Base-by-base conservation (phyloP, 2,113 vertebrate genomes). In the Sporophila hypoxantha region DNA sequence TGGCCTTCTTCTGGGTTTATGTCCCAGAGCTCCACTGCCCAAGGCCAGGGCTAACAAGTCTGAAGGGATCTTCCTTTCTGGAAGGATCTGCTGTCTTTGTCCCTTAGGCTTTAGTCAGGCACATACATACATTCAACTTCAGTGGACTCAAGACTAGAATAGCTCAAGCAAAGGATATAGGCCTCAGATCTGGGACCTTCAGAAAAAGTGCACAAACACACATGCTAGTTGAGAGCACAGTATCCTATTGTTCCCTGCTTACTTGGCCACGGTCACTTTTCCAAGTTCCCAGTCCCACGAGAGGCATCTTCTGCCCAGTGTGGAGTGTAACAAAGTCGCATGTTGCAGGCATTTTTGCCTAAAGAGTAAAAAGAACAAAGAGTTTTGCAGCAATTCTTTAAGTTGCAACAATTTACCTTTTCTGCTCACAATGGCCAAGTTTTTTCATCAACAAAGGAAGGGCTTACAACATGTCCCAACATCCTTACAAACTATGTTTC, bases 281-380 rank as follows among this genome's bases (percentile, higher is more conserved):
- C 99, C 99, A 99, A 17, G 99, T 99, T 74, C 99, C 99, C 87
- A 99, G 95, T 84, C 99, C 99, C 75, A 99, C 80, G 5, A 99
- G 97, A 66, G 99, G 99, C 97, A 99, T 98, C 96, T 99, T 99
- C 94, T 98, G 97, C 69, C 98, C 99, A 36, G 98, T 99, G 94
- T 97, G 96, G 82, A 99, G 97, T 42, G 96, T 93, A 74, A 97
- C 82, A 44, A 97, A 97, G 69, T 97, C 89, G 5, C 94, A 96
- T 60, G 97, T 97, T 69, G 93, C 86, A 69, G 96, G 96, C 97
- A 96, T 97, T 79, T 95, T 92, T 83, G 78, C 93, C 97, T 98
- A 75, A 73, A 95, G 78, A 61, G 92, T 21, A 92, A 37, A 11
- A 79, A 78, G 18, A 81, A 47, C 44, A 76, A 86, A 73, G 4